phyloP scores from a whole-genome alignment of 1,140 invertebrate genomes.

The Anoplophora glabripennis region DNA sequence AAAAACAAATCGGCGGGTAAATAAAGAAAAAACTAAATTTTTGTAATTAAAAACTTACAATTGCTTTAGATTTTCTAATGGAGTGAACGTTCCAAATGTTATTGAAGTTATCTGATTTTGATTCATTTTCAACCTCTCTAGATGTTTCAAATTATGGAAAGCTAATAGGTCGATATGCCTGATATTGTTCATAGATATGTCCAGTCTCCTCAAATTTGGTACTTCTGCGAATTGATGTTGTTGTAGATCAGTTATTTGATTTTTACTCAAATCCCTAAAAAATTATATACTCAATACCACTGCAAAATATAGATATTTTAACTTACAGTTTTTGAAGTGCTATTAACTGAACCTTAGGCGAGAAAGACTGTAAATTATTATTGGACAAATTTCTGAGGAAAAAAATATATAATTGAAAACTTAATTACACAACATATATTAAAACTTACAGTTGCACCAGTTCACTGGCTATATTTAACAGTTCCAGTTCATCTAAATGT shows the following conservation, averaged over 20 bases:
- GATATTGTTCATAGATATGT: slow-evolving; percentile 66
- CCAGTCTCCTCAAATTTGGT: slow-evolving; percentile 64
- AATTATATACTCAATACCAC: slow-evolving; percentile 14
- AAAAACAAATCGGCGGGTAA: too few relatives aligned
- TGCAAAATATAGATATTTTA: not conserved
- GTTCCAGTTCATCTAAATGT: slow-evolving; percentile 50
- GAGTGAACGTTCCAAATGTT: slow-evolving; percentile 64
- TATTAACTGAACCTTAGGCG: slow-evolving; percentile 43
- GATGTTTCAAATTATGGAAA: slow-evolving; percentile 60
- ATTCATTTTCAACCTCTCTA: slow-evolving; percentile 65
- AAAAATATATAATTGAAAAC: slow-evolving; percentile 20
- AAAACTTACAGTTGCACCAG: slow-evolving; percentile 50
- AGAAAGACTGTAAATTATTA: slow-evolving; percentile 42
- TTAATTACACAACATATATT: not conserved
- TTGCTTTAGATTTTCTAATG: slow-evolving; percentile 62
- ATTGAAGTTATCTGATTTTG: slow-evolving; percentile 68
- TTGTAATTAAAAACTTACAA: slow-evolving; percentile 58
- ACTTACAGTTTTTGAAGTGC: slow-evolving; percentile 49
- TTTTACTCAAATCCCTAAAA: slow-evolving; percentile 72
- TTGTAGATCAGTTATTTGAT: slow-evolving; percentile 71
- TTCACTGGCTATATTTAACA: slow-evolving; percentile 49
- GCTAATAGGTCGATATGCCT: slow-evolving; percentile 60
- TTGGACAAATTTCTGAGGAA: slow-evolving; percentile 45
- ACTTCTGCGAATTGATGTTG: slow-evolving; percentile 70
- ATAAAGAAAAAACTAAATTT: not conserved